Conservation (phyloP, 2,888 invertebrate genomes). For the Hypolimnas misippus region DNA sequence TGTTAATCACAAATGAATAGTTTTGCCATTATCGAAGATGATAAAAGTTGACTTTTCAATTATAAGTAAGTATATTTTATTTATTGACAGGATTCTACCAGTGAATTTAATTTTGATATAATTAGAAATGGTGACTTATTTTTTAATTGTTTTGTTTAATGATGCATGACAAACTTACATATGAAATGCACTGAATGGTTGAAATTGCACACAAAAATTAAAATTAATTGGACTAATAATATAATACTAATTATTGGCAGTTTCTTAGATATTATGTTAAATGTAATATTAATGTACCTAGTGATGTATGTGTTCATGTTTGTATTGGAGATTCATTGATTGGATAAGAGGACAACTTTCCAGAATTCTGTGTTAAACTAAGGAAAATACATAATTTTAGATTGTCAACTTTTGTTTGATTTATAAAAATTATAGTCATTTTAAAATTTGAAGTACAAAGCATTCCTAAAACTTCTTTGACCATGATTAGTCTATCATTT, state of each 20-base stretch:
- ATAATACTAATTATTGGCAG: background rate
- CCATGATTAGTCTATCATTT: no score
- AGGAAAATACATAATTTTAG: slow-evolving; percentile 40
- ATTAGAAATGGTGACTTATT: slow-evolving; percentile 14
- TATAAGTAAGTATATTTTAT: slow-evolving; percentile 26
- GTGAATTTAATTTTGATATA: slow-evolving; percentile 35
- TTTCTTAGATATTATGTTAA: slow-evolving; percentile 4
- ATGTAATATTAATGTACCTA: slow-evolving; percentile 5
- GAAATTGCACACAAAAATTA: background rate
- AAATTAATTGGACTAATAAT: background rate
- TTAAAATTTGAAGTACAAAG: background rate
- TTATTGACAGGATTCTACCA: slow-evolving; percentile 29
- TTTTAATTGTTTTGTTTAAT: background rate
- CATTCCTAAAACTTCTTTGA: background rate
- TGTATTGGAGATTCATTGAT: slow-evolving; percentile 27
- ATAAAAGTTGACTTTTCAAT: slow-evolving; percentile 45
- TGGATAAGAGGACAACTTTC: slow-evolving; percentile 29
- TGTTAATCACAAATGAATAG: slow-evolving; percentile 15
- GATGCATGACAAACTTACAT: slow-evolving; percentile 5
- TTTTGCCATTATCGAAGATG: slow-evolving; percentile 58
- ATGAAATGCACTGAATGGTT: no score
- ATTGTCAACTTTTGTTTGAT: slow-evolving; percentile 29
- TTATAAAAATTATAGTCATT: slow-evolving; percentile 4
- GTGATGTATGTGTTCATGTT: slow-evolving; percentile 36
- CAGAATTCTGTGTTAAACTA: slow-evolving; percentile 32